Evolutionary conservation across 2,888 invertebrate genomes (phyloP).

Genomic region (Chloroclysta siterata): DNA sequence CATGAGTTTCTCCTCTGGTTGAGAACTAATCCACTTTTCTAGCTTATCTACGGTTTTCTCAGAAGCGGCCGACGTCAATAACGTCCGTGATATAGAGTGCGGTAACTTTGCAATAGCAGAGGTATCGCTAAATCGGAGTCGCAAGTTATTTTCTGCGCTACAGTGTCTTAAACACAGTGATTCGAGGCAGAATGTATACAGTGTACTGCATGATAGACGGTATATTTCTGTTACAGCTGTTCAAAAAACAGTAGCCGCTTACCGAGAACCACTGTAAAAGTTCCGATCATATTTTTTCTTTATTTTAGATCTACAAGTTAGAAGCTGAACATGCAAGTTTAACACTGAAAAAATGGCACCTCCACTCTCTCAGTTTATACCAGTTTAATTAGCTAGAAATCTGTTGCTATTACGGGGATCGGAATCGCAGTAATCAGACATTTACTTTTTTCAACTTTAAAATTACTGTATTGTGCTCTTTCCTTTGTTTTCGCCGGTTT

Average conservation of each 20-base stretch:
- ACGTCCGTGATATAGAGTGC: not conserved
- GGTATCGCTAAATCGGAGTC: no score
- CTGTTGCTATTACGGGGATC: no score
- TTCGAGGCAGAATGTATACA: not conserved
- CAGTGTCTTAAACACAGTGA: not conserved
- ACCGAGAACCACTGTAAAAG: not conserved
- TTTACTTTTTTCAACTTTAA: no score
- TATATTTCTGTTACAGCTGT: no score
- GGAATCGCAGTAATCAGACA: no score
- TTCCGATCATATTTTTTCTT: not conserved
- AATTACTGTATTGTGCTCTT: no score
- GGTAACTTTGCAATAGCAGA: no score
- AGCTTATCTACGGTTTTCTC: not conserved
- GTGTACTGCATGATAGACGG: no score
- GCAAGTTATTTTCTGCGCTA: no score
- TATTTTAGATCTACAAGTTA: not conserved
- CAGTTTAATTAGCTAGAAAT: not conserved
- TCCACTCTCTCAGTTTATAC: no score
- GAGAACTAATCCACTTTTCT: conserved; percentile 21
- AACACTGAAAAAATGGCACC: not conserved
- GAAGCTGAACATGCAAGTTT: not conserved
- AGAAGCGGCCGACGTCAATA: not conserved
- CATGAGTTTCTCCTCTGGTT: conserved; percentile 18
- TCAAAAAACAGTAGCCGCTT: not conserved
- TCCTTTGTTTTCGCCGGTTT: no score